Base-by-base conservation (phyloP, 2,888 invertebrate species). In the Zonitis immaculata region DNA sequence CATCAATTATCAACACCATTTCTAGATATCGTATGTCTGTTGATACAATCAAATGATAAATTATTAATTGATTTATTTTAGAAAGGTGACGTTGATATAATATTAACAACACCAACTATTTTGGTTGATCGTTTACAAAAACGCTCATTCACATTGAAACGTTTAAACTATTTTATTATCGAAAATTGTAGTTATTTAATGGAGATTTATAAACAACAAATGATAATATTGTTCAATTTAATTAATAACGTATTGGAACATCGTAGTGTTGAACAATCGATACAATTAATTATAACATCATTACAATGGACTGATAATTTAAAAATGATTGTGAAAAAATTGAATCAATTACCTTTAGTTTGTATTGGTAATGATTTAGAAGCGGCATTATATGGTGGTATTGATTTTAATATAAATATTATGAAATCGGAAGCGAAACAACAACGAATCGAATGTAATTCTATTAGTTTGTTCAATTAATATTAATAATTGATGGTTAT, bases 291-390 rank as follows among this genome's bases (percentile, higher is more conserved):
- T 1, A 71, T 82, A 0, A 79, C 82, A 1, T 81, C 85, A 0
- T 78, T 82, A 47, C 76, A 80, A 44, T 91, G 90, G 89, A 84
- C 82, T 27, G 67, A 76, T 12, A 71, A 78, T 9, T 74, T 90
- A 63, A 77, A 80, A 44, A 73, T 78, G 0, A 76, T 89, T 22
- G 77, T 81, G 0, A 77, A 76, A 35, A 77, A 75, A 42, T 78
- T 85, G 12, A 76, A 79, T 0, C 79, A 83, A 64, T 51, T 58
- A 8, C 83, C 88, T 0, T 76, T 85, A 1, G 74, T 90, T 4
- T 83, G 86, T 51, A 85, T 91, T 50, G 82, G 85, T 0, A 85
- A 88, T 18, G 84, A 83, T 61, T 79, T 88, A 60, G 91, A 91
- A 74, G 88, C 88, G 44, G 83, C 88, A 0, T 75, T 89, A 11